These are phyloP conservation scores for Porphyrio hochstetteri DNA, from an alignment of 2,113 vertebrate genomes.

Conservation along the genomic window DNA sequence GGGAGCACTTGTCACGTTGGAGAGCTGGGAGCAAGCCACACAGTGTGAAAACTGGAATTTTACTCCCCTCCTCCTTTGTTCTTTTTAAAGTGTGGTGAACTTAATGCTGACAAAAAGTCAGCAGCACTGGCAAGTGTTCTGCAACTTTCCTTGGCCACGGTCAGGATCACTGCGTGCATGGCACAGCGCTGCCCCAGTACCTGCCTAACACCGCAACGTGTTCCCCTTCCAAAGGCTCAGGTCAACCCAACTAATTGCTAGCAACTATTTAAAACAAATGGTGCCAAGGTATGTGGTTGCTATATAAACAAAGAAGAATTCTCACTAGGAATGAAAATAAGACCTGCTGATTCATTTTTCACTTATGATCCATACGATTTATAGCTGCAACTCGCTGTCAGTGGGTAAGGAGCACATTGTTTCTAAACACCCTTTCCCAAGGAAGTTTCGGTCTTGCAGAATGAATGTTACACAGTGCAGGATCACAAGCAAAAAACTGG, in stretches of 20 bases:
- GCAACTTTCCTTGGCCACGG: fast-evolving
- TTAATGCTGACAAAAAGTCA: background rate
- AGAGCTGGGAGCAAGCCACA: background rate
- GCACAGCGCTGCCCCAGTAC: fast-evolving
- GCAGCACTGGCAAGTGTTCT: background rate
- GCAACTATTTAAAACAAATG: background rate
- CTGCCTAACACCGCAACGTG: fast-evolving
- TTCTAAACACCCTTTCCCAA: background rate
- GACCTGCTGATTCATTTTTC: background rate
- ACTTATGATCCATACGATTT: background rate
- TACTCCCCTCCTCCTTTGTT: background rate
- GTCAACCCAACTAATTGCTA: background rate
- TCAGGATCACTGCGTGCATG: fast-evolving
- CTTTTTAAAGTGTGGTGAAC: background rate
- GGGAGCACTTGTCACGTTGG: fast-evolving
- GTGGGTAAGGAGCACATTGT: fast-evolving
- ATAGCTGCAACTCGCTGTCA: background rate
- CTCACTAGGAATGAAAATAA: background rate
- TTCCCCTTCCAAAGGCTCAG: background rate
- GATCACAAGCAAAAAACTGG: fast-evolving
- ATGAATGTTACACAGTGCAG: background rate
- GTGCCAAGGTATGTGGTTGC: background rate
- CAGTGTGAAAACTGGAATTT: background rate
- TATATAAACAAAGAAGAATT: constrained; percentile 20
- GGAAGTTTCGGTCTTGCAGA: background rate